Base-by-base conservation (phyloP, 2,797 vertebrate species). In the Acanthiza pusilla region DNA sequence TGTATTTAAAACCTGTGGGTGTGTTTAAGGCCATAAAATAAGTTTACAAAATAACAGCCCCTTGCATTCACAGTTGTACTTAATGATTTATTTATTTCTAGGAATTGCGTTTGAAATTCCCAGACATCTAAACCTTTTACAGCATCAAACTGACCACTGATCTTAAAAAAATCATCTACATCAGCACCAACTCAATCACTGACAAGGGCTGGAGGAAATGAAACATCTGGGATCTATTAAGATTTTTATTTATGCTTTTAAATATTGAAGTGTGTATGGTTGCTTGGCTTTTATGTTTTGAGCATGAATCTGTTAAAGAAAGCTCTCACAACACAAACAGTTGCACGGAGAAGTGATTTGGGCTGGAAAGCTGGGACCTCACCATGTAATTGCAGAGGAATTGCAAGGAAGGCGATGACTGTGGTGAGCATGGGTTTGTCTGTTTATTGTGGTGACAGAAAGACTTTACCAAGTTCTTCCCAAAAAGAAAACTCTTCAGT, bases 221-320 rank as follows among this genome's bases (percentile, higher is more conserved):
- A 94, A 96, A 87, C 84, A 91, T 95, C 83, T 96, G 95, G 90
- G 80, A 95, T 92, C 73, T 96, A 88, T 96, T 96, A 91, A 78
- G 87, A 87, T 77, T 94, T 96, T 95, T 96, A 94, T 96, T 96
- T 95, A 94, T 93, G 85, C 75, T 91, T 95, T 95, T 91, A 94
- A 92, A 95, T 91, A 93, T 89, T 93, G 85, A 94, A 92, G 82
- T 82, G 50, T 74, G 57, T 75, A 89, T 94, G 3, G 7, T 47
- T 93, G 61, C 80, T 89, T 89, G 84, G 65, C 77, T 96, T 86
- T 93, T 91, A 77, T 0, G 1, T 77, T 94, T 71, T 62, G 50
- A 95, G 77, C 50, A 67, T 65, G 77, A 91, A 74, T 93, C 83
- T 67, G 68, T 95, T 96, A 75, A 79, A 87, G 67, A 82, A 79